phyloP scores from a whole-genome alignment of 2,888 invertebrate species.

The Drosophila robusta region DNA sequence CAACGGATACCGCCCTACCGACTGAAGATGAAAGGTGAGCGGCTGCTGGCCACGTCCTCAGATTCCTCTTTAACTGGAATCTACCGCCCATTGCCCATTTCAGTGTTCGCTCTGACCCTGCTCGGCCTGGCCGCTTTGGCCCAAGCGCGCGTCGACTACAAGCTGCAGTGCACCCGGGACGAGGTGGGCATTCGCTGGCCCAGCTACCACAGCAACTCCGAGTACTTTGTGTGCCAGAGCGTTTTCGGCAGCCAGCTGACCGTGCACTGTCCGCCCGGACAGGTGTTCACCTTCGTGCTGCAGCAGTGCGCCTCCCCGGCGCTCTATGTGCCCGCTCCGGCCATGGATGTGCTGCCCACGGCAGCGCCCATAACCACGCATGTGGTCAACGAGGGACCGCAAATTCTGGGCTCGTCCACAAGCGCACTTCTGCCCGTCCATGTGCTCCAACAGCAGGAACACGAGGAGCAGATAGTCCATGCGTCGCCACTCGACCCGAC shows the following conservation, averaged over 20 bases:
- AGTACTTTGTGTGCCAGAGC: constrained; percentile 78
- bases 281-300: constrained; percentile 81
- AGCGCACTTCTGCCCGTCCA: background rate
- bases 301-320: constrained; percentile 79
- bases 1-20: constrained; percentile 52
- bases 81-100: too few relatives aligned
- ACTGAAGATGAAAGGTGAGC: constrained; percentile 81
- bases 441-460: constrained; percentile 7
- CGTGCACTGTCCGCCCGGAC: constrained; percentile 77
- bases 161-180: constrained; percentile 73
- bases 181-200: constrained; percentile 84
- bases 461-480: constrained; percentile 22
- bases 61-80: too few relatives aligned
- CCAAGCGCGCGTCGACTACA: constrained; percentile 69
- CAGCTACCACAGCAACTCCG: constrained; percentile 79
- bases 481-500: constrained; percentile 41
- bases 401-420: constrained; percentile 29
- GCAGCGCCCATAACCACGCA: constrained; percentile 55
- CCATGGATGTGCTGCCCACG: constrained; percentile 74
- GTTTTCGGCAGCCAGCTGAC: constrained; percentile 66
- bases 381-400: constrained; percentile 40
- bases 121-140: constrained; percentile 69
- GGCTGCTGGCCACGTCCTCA: too few relatives aligned
- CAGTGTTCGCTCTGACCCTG: constrained; percentile 72
- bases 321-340: constrained; percentile 79